Conservation (phyloP, 2,797 vertebrate species). For the Urocyon cinereoargenteus region DNA sequence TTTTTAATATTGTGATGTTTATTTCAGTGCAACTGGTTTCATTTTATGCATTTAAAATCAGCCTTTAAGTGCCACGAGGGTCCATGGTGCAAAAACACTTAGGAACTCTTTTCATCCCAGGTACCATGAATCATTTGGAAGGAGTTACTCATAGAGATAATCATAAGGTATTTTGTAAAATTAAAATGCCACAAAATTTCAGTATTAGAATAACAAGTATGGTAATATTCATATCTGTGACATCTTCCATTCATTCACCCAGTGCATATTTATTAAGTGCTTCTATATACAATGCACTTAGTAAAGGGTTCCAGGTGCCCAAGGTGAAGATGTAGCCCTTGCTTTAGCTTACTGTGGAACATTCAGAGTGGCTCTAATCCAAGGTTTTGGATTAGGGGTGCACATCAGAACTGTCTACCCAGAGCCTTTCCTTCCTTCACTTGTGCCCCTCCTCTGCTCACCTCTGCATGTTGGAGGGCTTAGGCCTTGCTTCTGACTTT, state of each 20-base stretch:
- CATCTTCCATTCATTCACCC: not conserved
- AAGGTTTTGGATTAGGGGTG: no score
- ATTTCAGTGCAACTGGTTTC: not conserved
- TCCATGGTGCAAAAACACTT: not conserved
- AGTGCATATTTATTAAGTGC: not conserved
- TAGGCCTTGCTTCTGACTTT: not conserved
- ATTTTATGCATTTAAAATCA: conserved; percentile 6
- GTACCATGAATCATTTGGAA: not conserved
- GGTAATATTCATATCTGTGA: not conserved
- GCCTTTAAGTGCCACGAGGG: not conserved
- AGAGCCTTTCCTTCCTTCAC: not conserved
- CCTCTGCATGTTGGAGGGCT: not conserved
- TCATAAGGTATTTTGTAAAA: not conserved
- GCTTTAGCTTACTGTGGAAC: no score
- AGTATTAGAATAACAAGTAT: not conserved
- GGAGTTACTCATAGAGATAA: not conserved
- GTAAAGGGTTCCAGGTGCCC: not conserved
- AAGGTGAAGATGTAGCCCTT: not conserved
- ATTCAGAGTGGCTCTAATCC: fast-evolving
- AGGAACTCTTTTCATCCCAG: not conserved
- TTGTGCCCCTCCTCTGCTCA: not conserved
- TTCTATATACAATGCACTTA: not conserved
- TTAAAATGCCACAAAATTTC: not conserved
- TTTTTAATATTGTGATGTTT: not conserved
- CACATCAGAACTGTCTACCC: not conserved